phyloP scores from a whole-genome alignment of 2,113 vertebrate genomes.

The Glaucidium brasilianum region DNA sequence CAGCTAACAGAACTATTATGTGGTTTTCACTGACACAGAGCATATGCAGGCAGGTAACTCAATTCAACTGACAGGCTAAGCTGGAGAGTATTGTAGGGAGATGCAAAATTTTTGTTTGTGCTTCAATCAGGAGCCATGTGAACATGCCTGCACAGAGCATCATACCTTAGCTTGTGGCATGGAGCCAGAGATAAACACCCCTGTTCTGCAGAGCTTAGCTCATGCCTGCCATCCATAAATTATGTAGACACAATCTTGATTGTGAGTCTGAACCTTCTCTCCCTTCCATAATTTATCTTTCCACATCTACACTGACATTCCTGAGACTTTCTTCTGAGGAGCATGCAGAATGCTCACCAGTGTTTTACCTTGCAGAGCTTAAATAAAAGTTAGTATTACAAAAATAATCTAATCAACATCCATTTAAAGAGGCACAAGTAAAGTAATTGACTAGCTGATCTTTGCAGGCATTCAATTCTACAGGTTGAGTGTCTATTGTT shows the following conservation, averaged over 20 bases:
- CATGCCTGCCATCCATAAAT: background rate
- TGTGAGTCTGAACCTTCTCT: background rate
- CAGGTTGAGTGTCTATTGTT: slow-evolving; percentile 26
- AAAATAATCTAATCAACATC: background rate
- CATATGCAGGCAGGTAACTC: background rate
- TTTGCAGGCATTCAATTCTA: background rate
- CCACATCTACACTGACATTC: background rate
- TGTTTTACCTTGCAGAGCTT: background rate
- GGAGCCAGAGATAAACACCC: background rate
- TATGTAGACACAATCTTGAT: background rate
- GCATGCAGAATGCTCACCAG: background rate
- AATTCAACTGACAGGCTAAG: background rate
- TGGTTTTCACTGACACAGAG: background rate
- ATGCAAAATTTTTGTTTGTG: background rate
- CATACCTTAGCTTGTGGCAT: background rate
- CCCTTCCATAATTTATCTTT: background rate
- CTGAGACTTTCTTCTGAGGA: background rate
- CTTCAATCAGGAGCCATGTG: accelerated
- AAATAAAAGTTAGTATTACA: background rate
- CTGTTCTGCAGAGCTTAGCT: background rate
- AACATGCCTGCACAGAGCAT: background rate
- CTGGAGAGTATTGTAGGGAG: background rate
- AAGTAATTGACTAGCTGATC: slow-evolving; percentile 2
- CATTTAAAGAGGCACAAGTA: background rate
- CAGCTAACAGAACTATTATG: background rate